Evolutionary conservation across 2,888 invertebrate genomes (phyloP), one percentile per base, ranked within the genome.

Genomic region (Cecidostiba fungosa): DNA sequence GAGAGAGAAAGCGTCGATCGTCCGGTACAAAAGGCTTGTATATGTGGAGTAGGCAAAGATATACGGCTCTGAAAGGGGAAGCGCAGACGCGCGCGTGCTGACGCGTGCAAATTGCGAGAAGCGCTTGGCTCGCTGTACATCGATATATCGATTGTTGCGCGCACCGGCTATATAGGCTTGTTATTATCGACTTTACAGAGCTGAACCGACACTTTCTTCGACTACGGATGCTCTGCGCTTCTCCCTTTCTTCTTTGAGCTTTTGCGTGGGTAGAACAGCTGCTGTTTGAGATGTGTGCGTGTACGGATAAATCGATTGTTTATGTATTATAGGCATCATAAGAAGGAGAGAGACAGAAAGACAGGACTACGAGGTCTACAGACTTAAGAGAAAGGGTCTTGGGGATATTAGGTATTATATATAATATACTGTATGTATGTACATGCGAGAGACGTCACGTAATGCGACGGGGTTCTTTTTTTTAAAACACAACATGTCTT

Each of bases 371-470:
- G 50, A 73, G 73, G 72, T 72, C 70, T 54, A 69, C 69, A 59
- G 47, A 62, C 23, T 70, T 81, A 10, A 62, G 62, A 62, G 36
- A 36, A 14, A 32, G 36, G 14, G 12, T n/a, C 59, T 2, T n/a
- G 23, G 23, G 2, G 4, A 16, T 0, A 39, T 14, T n/a, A 50
- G 50, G 50, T 50, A 50, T 1, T 3, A 50, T 50, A 50, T 50
- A 1, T 50, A 16, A 6, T 50, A 50, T 23, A 26, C 54, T 59
- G 50, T 47, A 70, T 66, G n/a, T n/a, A 82, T 74, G 74, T 82
- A 76, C 59, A 66, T 69, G 70, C 76, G 77, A 69, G 62, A 81
- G 76, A 82, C 43, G 77, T 82, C 69, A 50, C 32, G 12, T 81
- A 62, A 81, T 73, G 59, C n/a, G 59, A 72, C 32, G 69, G 32